Conservation (phyloP, 2,797 vertebrate species). For the Macropus fuliginosus region DNA sequence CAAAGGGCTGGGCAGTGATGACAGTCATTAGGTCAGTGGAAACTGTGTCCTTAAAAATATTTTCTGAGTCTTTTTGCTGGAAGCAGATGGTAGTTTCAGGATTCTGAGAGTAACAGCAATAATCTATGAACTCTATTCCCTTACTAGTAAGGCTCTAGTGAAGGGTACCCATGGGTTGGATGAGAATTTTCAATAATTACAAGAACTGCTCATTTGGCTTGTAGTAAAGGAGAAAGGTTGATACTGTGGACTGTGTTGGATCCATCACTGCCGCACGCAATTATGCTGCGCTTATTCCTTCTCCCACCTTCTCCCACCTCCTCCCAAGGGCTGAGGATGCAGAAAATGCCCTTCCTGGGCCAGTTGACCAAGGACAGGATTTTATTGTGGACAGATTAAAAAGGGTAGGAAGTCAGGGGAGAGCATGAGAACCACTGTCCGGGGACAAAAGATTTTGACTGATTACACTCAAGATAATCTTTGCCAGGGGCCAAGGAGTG, state of each 20-base stretch:
- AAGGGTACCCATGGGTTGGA: background rate
- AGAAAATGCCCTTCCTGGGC: background rate
- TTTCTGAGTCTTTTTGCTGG: background rate
- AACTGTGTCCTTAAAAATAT: background rate
- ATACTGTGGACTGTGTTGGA: background rate
- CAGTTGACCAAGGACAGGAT: background rate
- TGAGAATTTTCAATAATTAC: background rate
- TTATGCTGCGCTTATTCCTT: background rate
- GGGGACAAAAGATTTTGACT: background rate
- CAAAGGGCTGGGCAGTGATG: background rate
- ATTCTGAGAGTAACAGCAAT: background rate
- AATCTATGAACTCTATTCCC: background rate
- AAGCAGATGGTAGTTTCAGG: background rate
- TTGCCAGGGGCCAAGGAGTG: background rate
- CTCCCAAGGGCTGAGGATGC: background rate
- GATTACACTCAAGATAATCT: background rate
- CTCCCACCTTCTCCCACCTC: background rate
- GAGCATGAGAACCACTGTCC: background rate
- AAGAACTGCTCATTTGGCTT: background rate
- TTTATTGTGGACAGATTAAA: background rate
- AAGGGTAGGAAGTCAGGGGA: background rate
- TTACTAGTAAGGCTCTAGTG: background rate
- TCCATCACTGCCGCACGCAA: background rate
- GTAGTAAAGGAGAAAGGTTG: background rate
- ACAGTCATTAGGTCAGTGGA: background rate